Evolutionary conservation across 2,888 invertebrate genomes (phyloP).

Genomic region (Tromatobia lineatoria): DNA sequence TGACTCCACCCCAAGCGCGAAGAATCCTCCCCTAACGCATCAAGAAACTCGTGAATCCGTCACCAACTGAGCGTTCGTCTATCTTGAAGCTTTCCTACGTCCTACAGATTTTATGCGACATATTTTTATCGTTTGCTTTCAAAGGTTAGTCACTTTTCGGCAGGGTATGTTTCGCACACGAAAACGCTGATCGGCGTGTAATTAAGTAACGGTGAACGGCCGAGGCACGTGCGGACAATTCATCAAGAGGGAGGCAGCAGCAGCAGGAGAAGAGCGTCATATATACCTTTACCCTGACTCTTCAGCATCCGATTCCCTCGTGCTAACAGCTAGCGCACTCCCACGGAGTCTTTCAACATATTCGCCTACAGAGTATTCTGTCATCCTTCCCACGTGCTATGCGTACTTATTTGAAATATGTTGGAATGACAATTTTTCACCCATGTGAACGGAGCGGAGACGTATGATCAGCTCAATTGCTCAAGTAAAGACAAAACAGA

Average conservation of each 20-base stretch:
- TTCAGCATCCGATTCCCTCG: slow-evolving; percentile 53
- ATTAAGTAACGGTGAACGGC: slow-evolving; percentile 83
- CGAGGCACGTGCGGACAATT: slow-evolving; percentile 84
- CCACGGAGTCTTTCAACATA: slow-evolving; percentile 26
- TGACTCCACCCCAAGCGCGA: slow-evolving; percentile 21
- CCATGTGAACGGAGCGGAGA: background rate
- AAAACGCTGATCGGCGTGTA: slow-evolving; percentile 83
- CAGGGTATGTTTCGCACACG: slow-evolving; percentile 7
- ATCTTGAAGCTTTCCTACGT: background rate
- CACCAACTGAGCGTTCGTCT: background rate
- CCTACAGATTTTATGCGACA: slow-evolving; percentile 7
- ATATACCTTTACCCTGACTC: slow-evolving; percentile 49
- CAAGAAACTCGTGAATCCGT: background rate
- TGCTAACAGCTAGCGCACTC: slow-evolving; percentile 55
- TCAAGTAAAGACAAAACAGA: slow-evolving; percentile 10
- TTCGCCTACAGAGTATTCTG: slow-evolving; percentile 48
- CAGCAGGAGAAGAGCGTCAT: slow-evolving; percentile 25
- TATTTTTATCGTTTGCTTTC: background rate
- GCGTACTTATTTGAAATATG: slow-evolving; percentile 57
- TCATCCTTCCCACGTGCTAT: slow-evolving; percentile 78
- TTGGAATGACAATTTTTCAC: slow-evolving; percentile 45
- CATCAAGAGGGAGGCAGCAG: slow-evolving; percentile 79
- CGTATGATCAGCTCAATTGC: slow-evolving; percentile 42
- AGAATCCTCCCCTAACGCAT: slow-evolving; percentile 20
- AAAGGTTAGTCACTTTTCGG: slow-evolving; percentile 10